These are phyloP conservation scores for Cryptoleucopteryx plumbea DNA, from an alignment of 2,113 vertebrate species.

Conservation along the genomic window DNA sequence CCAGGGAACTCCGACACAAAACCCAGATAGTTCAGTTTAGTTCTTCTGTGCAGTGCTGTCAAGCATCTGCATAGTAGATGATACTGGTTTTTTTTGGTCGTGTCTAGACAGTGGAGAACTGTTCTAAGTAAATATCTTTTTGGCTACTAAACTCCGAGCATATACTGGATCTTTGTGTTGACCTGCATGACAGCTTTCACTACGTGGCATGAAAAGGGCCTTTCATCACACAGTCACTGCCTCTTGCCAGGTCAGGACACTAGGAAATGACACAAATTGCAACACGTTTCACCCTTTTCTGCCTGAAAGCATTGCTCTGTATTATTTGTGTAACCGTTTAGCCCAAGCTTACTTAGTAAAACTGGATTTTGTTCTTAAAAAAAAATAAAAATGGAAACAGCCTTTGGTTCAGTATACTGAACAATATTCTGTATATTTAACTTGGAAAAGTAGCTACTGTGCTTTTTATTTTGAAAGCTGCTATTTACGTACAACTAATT, in stretches of 20 bases:
- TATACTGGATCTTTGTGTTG: slow-evolving; percentile 35
- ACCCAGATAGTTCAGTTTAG: background rate
- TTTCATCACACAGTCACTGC: slow-evolving; percentile 11
- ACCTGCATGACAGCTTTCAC: slow-evolving; percentile 26
- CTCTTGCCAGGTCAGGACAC: background rate
- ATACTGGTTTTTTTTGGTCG: accelerated
- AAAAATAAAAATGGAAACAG: background rate
- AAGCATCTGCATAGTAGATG: background rate
- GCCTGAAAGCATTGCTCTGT: background rate
- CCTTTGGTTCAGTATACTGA: background rate
- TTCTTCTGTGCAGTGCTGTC: background rate
- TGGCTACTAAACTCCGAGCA: background rate
- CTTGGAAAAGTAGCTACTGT: background rate
- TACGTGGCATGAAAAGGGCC: slow-evolving; percentile 5
- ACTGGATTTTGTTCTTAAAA: background rate
- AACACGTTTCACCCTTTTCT: background rate
- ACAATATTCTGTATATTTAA: background rate
- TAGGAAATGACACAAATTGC: background rate
- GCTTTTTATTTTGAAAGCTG: background rate
- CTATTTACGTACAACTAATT: background rate
- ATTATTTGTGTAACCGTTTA: background rate
- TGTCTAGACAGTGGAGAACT: background rate
- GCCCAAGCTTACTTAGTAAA: background rate
- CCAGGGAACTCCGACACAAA: background rate
- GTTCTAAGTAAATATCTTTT: background rate